Evolutionary conservation across 37 sponge, comb jelly and placozoan genomes (phyloP), one percentile per base, ranked within the genome.

Genomic region (Beroe ovata): DNA sequence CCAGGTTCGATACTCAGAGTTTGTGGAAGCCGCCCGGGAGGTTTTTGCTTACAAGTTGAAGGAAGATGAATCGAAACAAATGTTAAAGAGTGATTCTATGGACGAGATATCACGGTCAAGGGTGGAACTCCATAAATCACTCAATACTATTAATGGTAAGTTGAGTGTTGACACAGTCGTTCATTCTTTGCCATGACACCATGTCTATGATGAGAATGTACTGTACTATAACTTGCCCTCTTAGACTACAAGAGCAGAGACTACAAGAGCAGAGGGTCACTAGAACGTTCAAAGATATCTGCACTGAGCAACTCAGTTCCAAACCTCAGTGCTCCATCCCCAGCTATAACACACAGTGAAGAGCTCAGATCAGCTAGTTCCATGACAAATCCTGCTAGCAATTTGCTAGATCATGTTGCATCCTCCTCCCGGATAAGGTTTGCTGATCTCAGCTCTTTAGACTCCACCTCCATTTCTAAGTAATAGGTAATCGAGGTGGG

Each of bases 351-450:
- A 29, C 84, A 77, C 54, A 37, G 28, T 4, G 47, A 77, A 4
- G 84, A 77, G 28, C 84, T 77, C 54, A 77, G 84, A 40, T 77
- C 84, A 40, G 84, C 84, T 14, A 77, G 84, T 54, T 77, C 84
- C 54, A 20, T 77, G 25, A 54, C 54, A 21, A 77, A 77, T 25
- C 84, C 84, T 23, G 84, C 38, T 23, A 42, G 20, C 26, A 42
- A 19, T 77, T 54, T 77, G 14, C 84, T 77, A 8, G 84, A 42
- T 42, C 84, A 77, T 77, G 84, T 77, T 26, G 33, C 38, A 30
- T 66, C 69, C 33, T 66, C 54, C 6, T 47, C 54, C 54, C 6
- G 54, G 11, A 11, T 47, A 11, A 47, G 54, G 54, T 47, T 16
- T 47, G 54, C 6, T 47, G 54, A n/a, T n/a, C n/a, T n/a, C n/a